These are phyloP conservation scores for Morpho achilles DNA, from an alignment of 2,888 invertebrate species.

Conservation along the genomic window DNA sequence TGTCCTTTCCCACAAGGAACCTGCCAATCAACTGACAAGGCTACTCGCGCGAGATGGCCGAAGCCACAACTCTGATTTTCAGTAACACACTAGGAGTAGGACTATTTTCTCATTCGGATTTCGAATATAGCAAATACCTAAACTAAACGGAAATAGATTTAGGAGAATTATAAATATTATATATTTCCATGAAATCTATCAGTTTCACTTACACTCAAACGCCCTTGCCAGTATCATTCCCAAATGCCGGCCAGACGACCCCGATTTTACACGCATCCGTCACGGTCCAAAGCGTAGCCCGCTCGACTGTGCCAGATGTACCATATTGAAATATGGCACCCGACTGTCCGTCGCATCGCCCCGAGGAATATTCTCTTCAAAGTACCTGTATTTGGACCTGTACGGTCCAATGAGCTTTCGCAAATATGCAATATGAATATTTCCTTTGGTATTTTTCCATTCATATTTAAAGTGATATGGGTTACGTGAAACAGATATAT, in stretches of 20 bases:
- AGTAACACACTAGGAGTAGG: too few relatives aligned
- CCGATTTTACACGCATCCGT: conserved; percentile 55
- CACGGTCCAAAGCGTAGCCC: conserved; percentile 50
- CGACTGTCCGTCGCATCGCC: conserved; percentile 55
- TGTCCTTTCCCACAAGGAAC: too few relatives aligned
- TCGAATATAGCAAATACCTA: too few relatives aligned
- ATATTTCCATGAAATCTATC: neutral
- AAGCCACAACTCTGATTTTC: too few relatives aligned
- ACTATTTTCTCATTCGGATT: too few relatives aligned
- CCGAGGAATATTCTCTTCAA: conserved; percentile 56
- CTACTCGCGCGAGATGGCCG: too few relatives aligned
- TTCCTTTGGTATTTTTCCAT: conserved; percentile 39
- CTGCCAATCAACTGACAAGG: too few relatives aligned
- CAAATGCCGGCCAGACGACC: conserved; percentile 19
- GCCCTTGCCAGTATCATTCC: conserved; percentile 3
- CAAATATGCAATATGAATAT: conserved; percentile 51
- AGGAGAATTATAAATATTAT: too few relatives aligned
- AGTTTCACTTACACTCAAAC: conserved; percentile 3
- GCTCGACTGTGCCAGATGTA: conserved; percentile 51
- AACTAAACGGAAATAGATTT: too few relatives aligned
- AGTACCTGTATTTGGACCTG: conserved; percentile 58
- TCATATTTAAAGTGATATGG: neutral
- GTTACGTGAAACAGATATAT: conserved; percentile 3
- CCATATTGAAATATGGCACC: conserved; percentile 70
- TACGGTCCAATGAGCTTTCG: conserved; percentile 50